Percentiles rank a stretch among this genome's conserved stretches.
These are phyloP conservation scores for Somateria mollissima DNA, from an alignment of 2,797 vertebrate species.

Conservation along the genomic window DNA sequence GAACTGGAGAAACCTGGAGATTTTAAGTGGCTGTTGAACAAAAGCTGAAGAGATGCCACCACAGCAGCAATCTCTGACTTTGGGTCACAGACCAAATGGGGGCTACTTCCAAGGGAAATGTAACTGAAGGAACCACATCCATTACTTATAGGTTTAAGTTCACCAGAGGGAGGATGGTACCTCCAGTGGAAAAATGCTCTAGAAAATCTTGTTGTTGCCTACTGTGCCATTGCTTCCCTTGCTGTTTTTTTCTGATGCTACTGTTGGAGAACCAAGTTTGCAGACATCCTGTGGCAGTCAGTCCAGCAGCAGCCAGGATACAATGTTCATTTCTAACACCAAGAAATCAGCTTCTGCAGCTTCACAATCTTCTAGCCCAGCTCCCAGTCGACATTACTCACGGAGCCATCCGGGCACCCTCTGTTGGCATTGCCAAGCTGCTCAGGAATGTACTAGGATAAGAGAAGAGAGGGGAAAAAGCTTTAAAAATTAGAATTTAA, in stretches of 20 bases:
- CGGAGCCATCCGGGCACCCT: rapidly evolving
- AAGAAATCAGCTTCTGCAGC: neutral
- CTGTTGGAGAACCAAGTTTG: neutral
- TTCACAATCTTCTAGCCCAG: neutral
- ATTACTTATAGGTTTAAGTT: neutral
- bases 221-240: neutral
- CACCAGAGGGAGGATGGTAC: neutral
- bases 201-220: neutral
- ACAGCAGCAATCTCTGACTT: neutral
- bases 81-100: neutral
- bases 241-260: neutral
- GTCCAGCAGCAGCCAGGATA: neutral
- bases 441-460: neutral
- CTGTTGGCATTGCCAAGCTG: neutral
- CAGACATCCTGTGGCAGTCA: rapidly evolving
- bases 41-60: neutral
- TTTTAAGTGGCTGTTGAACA: rapidly evolving
- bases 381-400: neutral
- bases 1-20: neutral
- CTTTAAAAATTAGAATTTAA: neutral
- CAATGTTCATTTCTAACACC: neutral
- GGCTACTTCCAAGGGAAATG: neutral
- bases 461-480: neutral
- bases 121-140: neutral
- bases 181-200: neutral